A percentile compares a stretch with the other conserved stretches of the same genome.
These are phyloP conservation scores for Microcaecilia unicolor DNA, from an alignment of 2,797 vertebrate genomes.

Conservation along the genomic window DNA sequence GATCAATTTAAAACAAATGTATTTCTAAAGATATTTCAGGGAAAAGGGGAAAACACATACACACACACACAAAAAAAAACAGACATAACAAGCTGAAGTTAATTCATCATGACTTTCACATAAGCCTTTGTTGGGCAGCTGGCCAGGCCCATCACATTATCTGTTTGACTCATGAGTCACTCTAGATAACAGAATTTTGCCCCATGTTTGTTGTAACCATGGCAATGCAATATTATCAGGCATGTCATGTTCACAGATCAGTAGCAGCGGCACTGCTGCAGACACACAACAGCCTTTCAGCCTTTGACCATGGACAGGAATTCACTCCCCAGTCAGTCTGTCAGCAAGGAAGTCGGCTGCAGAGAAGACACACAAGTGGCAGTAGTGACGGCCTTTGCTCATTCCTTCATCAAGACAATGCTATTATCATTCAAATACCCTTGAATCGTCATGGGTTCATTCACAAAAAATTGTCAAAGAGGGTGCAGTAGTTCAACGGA, in stretches of 20 bases:
- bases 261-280: slow-evolving; percentile 57
- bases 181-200: slow-evolving; percentile 70
- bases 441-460: slow-evolving; percentile 76
- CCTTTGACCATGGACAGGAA: slow-evolving; percentile 67
- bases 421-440: slow-evolving; percentile 84
- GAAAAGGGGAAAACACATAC: slow-evolving; percentile 25
- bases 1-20: not conserved
- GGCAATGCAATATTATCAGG: slow-evolving; percentile 68
- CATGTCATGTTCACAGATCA: slow-evolving; percentile 74
- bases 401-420: slow-evolving; percentile 50
- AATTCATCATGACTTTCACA: slow-evolving; percentile 63
- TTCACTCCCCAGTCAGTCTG: slow-evolving; percentile 62
- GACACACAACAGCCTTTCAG: slow-evolving; percentile 62
- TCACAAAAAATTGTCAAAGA: slow-evolving; percentile 79
- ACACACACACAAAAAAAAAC: too few species aligned
- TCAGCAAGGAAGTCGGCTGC: slow-evolving; percentile 61
- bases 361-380: slow-evolving; percentile 50
- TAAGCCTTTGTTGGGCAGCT: slow-evolving; percentile 59
- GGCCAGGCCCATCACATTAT: slow-evolving; percentile 60
- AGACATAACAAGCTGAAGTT: slow-evolving; percentile 52
- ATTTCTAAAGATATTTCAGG: slow-evolving; percentile 28
- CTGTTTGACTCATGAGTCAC: slow-evolving; percentile 71
- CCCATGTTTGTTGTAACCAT: slow-evolving; percentile 78
- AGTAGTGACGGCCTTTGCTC: slow-evolving; percentile 53
- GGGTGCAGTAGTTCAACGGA: slow-evolving; percentile 73